Conservation (phyloP, 2,888 invertebrate genomes). For the Conomelus anceps region DNA sequence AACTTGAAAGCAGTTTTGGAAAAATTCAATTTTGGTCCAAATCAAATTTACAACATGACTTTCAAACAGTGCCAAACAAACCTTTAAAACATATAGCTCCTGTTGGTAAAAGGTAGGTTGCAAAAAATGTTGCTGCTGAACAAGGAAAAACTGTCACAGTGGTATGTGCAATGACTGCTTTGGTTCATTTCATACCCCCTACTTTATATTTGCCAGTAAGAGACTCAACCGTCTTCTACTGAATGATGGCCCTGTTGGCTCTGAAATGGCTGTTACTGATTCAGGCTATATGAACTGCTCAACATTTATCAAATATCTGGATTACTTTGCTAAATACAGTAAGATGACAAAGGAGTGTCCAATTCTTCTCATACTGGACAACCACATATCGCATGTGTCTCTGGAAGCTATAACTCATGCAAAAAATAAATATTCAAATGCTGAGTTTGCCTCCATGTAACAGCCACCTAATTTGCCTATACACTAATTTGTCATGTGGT, state of each 20-base stretch:
- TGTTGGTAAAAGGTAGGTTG: conserved; percentile 20
- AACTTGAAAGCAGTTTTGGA: not conserved
- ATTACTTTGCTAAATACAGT: not conserved
- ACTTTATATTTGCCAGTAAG: conserved; percentile 15
- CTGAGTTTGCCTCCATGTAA: conserved; percentile 7
- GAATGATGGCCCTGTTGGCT: conserved; percentile 3
- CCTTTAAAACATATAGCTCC: conserved; percentile 5
- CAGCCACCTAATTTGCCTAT: too few relatives aligned
- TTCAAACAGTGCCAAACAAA: conserved; percentile 16
- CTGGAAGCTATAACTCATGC: not conserved
- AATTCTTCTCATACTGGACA: conserved; percentile 6
- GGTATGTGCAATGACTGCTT: conserved; percentile 13
- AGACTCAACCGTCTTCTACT: conserved; percentile 12
- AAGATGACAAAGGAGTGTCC: not conserved
- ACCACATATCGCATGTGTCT: not conserved
- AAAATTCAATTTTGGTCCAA: conserved; percentile 16
- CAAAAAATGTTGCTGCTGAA: conserved; percentile 18
- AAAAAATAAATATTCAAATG: not conserved
- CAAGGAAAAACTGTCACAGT: conserved; percentile 4
- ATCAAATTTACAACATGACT: conserved; percentile 15
- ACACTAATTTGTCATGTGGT: too few relatives aligned
- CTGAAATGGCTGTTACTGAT: not conserved
- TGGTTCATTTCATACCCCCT: conserved; percentile 14
- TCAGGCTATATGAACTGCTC: conserved; percentile 9
- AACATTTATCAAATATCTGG: not conserved